These are phyloP conservation scores for Sceloporus undulatus DNA, from an alignment of 2,113 vertebrate species.

Conservation along the genomic window DNA sequence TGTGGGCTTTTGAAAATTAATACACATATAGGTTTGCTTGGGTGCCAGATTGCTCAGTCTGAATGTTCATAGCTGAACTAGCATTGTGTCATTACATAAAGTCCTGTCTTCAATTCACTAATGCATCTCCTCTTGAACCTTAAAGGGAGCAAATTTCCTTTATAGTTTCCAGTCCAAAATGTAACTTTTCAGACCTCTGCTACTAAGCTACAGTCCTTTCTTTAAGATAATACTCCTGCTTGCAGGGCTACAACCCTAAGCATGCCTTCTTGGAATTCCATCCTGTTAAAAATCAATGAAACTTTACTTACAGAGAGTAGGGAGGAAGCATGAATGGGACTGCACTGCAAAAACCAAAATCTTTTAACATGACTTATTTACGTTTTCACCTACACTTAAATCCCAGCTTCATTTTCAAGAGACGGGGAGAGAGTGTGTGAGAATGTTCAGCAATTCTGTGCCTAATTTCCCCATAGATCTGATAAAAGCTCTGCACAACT, in stretches of 20 bases:
- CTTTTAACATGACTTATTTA: background rate
- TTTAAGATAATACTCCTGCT: background rate
- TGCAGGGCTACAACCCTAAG: background rate
- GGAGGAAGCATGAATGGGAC: background rate
- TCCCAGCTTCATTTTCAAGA: background rate
- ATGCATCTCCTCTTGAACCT: too few relatives aligned
- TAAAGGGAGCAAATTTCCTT: too few relatives aligned
- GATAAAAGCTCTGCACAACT: background rate
- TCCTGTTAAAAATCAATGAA: background rate
- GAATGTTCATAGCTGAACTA: too few relatives aligned
- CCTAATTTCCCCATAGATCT: background rate
- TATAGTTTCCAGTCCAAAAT: too few relatives aligned
- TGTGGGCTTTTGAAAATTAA: too few relatives aligned
- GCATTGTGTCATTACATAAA: too few relatives aligned
- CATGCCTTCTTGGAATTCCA: background rate
- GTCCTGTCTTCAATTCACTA: too few relatives aligned
- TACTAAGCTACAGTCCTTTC: background rate
- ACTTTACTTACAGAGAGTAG: background rate
- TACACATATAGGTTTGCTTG: too few relatives aligned
- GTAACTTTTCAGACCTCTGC: background rate
- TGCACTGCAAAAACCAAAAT: background rate
- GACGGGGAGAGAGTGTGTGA: rapidly evolving
- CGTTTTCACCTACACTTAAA: background rate
- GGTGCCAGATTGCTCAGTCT: too few relatives aligned
- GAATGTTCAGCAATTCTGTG: slow-evolving; percentile 7